phyloP scores from a whole-genome alignment of 2,113 vertebrate genomes.

The Seriola dumerili region DNA sequence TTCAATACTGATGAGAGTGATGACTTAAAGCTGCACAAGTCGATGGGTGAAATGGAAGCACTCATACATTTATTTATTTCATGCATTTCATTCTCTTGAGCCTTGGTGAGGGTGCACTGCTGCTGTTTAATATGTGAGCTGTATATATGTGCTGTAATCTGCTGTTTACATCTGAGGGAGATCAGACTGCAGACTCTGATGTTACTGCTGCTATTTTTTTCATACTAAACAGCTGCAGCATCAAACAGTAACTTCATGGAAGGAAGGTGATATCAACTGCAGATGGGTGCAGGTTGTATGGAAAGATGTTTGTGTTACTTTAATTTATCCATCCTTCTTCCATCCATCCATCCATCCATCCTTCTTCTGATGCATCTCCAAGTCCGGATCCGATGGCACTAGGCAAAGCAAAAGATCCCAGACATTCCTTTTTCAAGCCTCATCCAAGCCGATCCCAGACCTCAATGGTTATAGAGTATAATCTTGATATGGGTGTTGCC shows the following conservation, averaged over 20 bases:
- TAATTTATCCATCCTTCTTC: too few relatives aligned
- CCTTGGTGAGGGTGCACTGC: background rate
- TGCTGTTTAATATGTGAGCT: constrained; percentile 39
- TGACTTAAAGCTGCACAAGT: constrained; percentile 27
- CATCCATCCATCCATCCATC: too few relatives aligned
- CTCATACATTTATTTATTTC: constrained; percentile 71
- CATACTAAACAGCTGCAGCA: background rate
- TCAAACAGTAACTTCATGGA: background rate
- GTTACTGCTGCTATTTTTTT: background rate
- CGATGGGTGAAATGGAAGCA: constrained; percentile 7
- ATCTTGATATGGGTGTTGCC: too few relatives aligned
- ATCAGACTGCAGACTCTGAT: constrained; percentile 4
- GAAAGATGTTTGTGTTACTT: too few relatives aligned
- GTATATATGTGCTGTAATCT: constrained; percentile 22
- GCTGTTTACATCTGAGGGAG: constrained; percentile 28
- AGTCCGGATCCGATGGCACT: too few relatives aligned
- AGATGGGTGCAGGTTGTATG: background rate
- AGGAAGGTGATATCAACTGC: background rate
- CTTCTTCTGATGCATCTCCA: too few relatives aligned
- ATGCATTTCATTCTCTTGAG: constrained; percentile 50
- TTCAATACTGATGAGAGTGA: background rate
- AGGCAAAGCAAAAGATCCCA: too few relatives aligned
- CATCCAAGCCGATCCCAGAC: too few relatives aligned
- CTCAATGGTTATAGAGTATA: too few relatives aligned
- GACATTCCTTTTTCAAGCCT: too few relatives aligned